Conservation (phyloP, 2,113 vertebrate genomes). For the Zosterops hypoxanthus region DNA sequence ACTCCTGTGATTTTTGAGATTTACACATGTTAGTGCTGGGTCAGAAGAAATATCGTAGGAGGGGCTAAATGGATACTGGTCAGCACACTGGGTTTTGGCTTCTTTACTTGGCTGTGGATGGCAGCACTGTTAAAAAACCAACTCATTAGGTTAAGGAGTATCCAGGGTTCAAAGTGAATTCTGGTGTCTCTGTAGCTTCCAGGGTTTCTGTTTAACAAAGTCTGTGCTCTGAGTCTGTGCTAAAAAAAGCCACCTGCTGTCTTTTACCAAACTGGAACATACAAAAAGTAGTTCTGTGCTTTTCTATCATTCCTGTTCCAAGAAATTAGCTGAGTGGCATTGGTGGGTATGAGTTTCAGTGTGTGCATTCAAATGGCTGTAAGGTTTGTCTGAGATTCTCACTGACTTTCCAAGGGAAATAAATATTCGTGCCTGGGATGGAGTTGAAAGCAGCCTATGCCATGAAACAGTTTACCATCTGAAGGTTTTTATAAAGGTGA, state of each 20-base stretch:
- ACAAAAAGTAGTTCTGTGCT: not conserved
- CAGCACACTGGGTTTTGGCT: not conserved
- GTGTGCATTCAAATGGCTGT: not conserved
- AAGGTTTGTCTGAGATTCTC: not conserved
- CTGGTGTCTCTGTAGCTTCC: not conserved
- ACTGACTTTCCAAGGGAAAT: not conserved
- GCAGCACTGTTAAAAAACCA: not conserved
- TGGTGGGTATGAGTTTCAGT: not conserved
- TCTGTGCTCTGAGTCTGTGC: not conserved
- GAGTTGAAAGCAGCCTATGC: not conserved
- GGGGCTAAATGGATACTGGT: not conserved
- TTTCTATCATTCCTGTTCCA: not conserved
- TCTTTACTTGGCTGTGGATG: not conserved
- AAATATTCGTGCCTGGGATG: not conserved
- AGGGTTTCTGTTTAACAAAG: not conserved
- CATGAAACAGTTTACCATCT: not conserved
- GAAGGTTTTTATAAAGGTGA: not conserved
- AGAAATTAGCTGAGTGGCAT: accelerated
- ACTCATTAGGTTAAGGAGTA: not conserved
- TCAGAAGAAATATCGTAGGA: not conserved
- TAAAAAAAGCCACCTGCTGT: not conserved
- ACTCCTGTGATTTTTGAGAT: not conserved
- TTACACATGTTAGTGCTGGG: not conserved
- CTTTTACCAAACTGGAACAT: not conserved
- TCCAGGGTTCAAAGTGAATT: not conserved